Base-by-base conservation (phyloP, 1,140 invertebrate species). In the Lycorma delicatula region DNA sequence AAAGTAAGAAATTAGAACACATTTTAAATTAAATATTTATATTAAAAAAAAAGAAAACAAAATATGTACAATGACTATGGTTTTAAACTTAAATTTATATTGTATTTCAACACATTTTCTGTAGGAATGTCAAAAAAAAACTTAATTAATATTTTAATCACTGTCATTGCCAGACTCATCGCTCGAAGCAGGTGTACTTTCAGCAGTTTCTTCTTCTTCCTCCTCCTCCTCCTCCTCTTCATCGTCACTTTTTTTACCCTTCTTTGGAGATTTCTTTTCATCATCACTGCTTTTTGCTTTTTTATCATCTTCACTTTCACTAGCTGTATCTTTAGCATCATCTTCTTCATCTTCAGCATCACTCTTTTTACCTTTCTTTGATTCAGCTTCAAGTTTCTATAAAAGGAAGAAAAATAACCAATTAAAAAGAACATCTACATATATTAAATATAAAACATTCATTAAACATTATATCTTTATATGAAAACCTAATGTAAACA, bases 161-260 rank as follows among this genome's bases (percentile, higher is more conserved):
- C 22, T 44, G 25, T 60, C 63, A 48, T 47, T 53, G 1, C 44
- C 61, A 22, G 48, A 47, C 20, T 59, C 71, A n/a, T 70, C 74
- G 56, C 73, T 75, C 1, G 75, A 72, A 13, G 71, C 66, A 27
- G 76, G 72, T 34, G 72, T 72, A 38, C 70, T 75, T 56, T 69
- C 68, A 28, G 64, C 65, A 34, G 69, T 67, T 65, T 74, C 72
- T 36, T 73, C 74, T 18, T 67, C 60, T 34, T 68, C 69, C 27
- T 69, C 70, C 27, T 70, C 71, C 60, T 70, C 70, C 13, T 66
- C 69, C 53, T 75, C 74, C 20, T 67, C 68, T 26, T 72, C 71
- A 22, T 70, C 66, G 23, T 66, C 64, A 46, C 67, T 69, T 56
- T 61, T 67, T 58, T n/a, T 65, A 62, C 57, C 61, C 57, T 56